Conservation (phyloP, 1,140 invertebrate genomes). For the Drosophila oshimai region DNA sequence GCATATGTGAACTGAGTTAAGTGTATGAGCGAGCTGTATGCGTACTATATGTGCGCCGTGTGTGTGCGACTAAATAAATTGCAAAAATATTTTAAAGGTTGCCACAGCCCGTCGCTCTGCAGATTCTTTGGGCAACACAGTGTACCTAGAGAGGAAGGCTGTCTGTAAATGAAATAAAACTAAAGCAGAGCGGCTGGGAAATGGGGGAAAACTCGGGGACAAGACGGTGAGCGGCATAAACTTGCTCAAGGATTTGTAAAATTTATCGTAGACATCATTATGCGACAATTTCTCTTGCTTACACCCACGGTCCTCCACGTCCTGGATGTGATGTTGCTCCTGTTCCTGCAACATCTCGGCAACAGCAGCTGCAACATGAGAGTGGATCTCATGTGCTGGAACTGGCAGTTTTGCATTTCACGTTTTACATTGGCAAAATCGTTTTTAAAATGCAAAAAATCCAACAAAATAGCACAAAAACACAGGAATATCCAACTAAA, state of each 20-base stretch:
- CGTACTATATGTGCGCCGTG: slow-evolving; percentile 8
- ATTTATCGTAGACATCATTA: slow-evolving; percentile 77
- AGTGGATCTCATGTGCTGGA: slow-evolving; percentile 27
- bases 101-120: slow-evolving; percentile 55
- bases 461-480: slow-evolving; percentile 7
- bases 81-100: slow-evolving; percentile 78
- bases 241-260: slow-evolving; percentile 67
- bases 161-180: slow-evolving; percentile 66
- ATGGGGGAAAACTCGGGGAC: not conserved
- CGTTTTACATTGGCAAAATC: slow-evolving; percentile 74
- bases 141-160: slow-evolving; percentile 8
- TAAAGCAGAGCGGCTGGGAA: slow-evolving; percentile 23
- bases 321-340: slow-evolving; percentile 1
- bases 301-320: slow-evolving; percentile 1
- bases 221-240: slow-evolving; percentile 30
- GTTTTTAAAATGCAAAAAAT: slow-evolving; percentile 62
- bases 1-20: slow-evolving; percentile 70
- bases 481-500: slow-evolving; percentile 38
- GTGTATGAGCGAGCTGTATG: slow-evolving; percentile 48
- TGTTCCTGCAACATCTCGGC: not conserved
- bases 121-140: slow-evolving; percentile 9
- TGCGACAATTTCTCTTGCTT: slow-evolving; percentile 67
- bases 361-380: slow-evolving; percentile 59
- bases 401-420: slow-evolving; percentile 67
- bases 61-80: slow-evolving; percentile 60